These are phyloP conservation scores for Diadophis punctatus DNA, from an alignment of 2,113 vertebrate genomes.

Conservation along the genomic window DNA sequence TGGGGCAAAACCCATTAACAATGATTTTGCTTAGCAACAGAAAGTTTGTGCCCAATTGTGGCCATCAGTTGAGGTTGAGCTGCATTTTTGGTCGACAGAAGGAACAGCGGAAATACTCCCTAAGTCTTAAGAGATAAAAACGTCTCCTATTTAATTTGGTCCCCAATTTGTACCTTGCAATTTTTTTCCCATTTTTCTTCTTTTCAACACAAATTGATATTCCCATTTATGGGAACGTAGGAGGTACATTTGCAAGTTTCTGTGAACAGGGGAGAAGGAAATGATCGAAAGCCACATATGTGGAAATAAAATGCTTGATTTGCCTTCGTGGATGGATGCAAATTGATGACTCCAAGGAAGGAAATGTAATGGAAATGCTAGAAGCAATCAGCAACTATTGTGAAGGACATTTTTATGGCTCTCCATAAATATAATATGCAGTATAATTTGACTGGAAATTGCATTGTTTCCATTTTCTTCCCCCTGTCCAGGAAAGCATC, in stretches of 20 bases:
- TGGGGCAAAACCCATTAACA: not conserved
- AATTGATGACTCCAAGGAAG: conserved; percentile 41
- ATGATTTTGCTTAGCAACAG: not conserved
- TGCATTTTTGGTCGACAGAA: not conserved
- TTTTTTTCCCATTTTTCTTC: not conserved
- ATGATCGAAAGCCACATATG: conserved; percentile 20
- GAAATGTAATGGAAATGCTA: conserved; percentile 42
- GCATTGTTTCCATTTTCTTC: conserved; percentile 35
- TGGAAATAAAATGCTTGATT: conserved; percentile 42
- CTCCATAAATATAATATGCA: conserved; percentile 45
- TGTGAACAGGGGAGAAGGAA: conserved; percentile 23
- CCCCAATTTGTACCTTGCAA: not conserved
- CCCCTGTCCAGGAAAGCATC: conserved; percentile 47
- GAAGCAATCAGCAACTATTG: conserved; percentile 55
- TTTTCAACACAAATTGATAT: conserved; percentile 16
- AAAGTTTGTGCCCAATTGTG: not conserved
- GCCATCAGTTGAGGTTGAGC: not conserved
- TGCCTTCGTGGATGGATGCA: conserved; percentile 11
- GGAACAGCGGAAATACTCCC: not conserved
- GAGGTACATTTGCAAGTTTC: conserved; percentile 26
- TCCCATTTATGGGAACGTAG: conserved; percentile 16
- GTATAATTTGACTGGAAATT: conserved; percentile 43
- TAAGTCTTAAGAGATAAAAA: not conserved
- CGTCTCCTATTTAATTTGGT: not conserved
- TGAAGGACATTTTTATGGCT: conserved; percentile 44